Evolutionary conservation across 2,888 invertebrate genomes (phyloP).

Genomic region (Hydrotaea cyrtoneurina): DNA sequence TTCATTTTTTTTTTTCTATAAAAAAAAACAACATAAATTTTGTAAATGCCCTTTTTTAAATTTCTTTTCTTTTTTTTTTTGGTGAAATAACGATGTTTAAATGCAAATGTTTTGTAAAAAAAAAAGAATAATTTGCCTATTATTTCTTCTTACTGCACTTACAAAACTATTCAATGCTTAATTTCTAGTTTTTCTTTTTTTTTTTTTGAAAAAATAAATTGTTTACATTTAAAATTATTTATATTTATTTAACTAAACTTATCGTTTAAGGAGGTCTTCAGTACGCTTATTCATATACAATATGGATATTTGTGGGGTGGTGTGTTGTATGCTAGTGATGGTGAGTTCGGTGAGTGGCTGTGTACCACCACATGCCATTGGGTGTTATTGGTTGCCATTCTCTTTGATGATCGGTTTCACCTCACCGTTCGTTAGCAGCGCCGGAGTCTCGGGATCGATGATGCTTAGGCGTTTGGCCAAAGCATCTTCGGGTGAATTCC

Average conservation of each 20-base stretch:
- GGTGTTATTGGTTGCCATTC: conserved; percentile 62
- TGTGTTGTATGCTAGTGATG: neutral
- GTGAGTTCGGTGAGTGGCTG: neutral
- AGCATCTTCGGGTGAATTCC: conserved; percentile 82
- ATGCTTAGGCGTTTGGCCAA: conserved; percentile 62
- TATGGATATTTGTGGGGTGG: conserved; percentile 20
- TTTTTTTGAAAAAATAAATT: conserved; percentile 15
- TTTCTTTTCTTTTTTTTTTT: conserved; percentile 3
- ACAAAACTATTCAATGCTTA: conserved; percentile 33
- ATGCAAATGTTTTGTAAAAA: conserved; percentile 46
- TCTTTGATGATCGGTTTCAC: conserved; percentile 62
- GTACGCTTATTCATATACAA: conserved; percentile 67
- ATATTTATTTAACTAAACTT: conserved; percentile 52
- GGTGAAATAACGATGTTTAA: conserved; percentile 40
- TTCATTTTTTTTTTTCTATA: conserved; percentile 5
- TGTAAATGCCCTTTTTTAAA: conserved; percentile 13
- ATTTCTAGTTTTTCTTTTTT: neutral
- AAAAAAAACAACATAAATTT: neutral
- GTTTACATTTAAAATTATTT: conserved; percentile 4
- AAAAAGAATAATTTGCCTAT: conserved; percentile 31
- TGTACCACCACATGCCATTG: neutral
- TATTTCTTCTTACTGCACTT: neutral
- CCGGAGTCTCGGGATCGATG: conserved; percentile 68
- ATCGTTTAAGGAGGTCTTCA: conserved; percentile 70
- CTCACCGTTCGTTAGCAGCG: conserved; percentile 66